Percentiles rank a stretch among this genome's conserved stretches.
These are phyloP conservation scores for Asteroscopus sphinx DNA, from an alignment of 2,888 invertebrate species.

Conservation along the genomic window DNA sequence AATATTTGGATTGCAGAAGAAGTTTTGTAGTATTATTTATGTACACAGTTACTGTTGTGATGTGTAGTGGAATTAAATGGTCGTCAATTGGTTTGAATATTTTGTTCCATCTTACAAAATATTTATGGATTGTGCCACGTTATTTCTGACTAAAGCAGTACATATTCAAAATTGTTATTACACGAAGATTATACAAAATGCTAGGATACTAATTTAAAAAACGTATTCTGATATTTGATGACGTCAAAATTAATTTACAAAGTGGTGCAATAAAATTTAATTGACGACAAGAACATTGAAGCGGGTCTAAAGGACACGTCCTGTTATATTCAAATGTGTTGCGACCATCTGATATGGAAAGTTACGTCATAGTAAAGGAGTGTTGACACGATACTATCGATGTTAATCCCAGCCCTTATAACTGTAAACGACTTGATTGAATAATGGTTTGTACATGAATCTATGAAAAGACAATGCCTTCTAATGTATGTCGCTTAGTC, in stretches of 20 bases:
- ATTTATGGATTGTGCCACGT: no score
- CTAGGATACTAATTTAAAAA: constrained; percentile 1
- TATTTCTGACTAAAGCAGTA: no score
- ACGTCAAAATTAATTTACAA: constrained; percentile 16
- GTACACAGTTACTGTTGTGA: no score
- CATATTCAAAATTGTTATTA: not conserved
- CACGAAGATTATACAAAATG: not conserved
- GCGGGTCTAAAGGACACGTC: constrained; percentile 5
- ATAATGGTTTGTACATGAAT: no score
- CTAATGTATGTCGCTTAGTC: no score
- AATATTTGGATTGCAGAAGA: not conserved
- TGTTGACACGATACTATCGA: constrained; percentile 13
- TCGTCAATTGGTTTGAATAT: no score
- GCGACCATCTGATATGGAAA: constrained; percentile 1
- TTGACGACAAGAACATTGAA: constrained; percentile 1
- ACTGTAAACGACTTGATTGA: constrained; percentile 9
- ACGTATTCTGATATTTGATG: not conserved
- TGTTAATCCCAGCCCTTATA: constrained; percentile 1
- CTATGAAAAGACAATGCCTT: no score
- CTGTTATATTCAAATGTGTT: constrained; percentile 5
- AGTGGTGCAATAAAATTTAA: constrained; percentile 20
- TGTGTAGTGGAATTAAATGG: no score
- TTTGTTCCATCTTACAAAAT: no score
- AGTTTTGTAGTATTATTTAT: no score
- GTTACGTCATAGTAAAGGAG: constrained; percentile 15